Evolutionary conservation across 2,797 vertebrate species (phyloP).

Genomic region (Pelochelys cantorii): DNA sequence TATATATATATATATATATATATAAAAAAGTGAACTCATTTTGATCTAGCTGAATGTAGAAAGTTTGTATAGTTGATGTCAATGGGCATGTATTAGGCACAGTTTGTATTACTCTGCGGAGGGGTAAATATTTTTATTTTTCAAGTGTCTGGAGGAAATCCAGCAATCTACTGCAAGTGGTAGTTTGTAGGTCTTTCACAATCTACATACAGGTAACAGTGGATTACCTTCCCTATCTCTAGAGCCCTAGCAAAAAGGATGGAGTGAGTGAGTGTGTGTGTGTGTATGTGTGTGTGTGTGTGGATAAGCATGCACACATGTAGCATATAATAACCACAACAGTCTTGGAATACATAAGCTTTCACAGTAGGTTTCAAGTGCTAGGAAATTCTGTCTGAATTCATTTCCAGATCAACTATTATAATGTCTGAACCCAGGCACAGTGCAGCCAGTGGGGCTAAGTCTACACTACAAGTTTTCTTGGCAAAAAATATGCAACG

Average conservation of each 20-base stretch:
- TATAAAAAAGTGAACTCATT: constrained; percentile 53
- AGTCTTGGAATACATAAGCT: background rate
- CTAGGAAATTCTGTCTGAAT: background rate
- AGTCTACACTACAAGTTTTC: no score
- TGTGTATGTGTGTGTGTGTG: background rate
- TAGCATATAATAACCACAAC: background rate
- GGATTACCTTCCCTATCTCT: background rate
- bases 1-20: constrained; percentile 24
- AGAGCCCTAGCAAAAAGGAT: constrained; percentile 5
- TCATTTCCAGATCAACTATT: background rate
- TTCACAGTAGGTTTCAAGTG: background rate
- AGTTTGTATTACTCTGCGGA: background rate
- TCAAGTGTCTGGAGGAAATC: background rate
- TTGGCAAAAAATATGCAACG: no score
- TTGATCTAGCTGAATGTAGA: constrained; percentile 51
- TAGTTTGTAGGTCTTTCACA: background rate
- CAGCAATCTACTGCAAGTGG: background rate
- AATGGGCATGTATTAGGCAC: constrained; percentile 63
- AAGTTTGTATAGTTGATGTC: background rate
- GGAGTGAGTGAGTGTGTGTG: background rate
- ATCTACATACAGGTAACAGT: background rate
- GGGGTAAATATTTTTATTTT: background rate
- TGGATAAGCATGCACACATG: background rate
- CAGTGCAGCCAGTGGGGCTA: background rate
- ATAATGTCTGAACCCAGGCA: background rate